Conservation (phyloP, 1,140 invertebrate species). For the Antheraea pernyi region DNA sequence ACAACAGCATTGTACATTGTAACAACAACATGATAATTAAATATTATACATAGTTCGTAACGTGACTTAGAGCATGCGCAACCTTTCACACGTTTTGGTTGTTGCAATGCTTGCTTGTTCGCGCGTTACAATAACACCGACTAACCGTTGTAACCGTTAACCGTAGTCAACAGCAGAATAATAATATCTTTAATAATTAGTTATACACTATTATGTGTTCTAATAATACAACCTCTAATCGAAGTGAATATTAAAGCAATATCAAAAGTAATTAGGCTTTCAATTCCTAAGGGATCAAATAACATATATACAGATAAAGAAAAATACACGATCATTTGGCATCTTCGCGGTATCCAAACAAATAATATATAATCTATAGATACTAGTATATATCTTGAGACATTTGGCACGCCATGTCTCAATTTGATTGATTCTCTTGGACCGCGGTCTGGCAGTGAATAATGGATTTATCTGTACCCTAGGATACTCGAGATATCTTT, state of each 20-base stretch:
- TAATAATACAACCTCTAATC: neutral
- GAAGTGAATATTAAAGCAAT: no score
- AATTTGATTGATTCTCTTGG: conserved; percentile 1
- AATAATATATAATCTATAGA: conserved; percentile 6
- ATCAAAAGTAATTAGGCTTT: neutral
- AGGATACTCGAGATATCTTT: neutral
- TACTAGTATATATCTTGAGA: neutral
- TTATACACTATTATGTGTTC: no score
- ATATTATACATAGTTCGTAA: no score
- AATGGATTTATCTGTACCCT: neutral
- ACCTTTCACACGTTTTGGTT: no score
- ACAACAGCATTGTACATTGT: no score
- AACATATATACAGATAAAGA: neutral
- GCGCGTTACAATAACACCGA: no score
- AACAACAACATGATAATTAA: no score
- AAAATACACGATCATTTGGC: neutral
- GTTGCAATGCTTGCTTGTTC: no score
- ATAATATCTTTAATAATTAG: no score
- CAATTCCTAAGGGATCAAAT: neutral
- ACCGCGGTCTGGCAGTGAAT: neutral
- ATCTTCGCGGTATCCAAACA: neutral
- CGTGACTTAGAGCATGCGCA: no score
- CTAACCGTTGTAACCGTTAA: no score
- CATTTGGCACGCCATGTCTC: neutral
- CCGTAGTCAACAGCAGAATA: no score